phyloP scores from a whole-genome alignment of 53 echinoderm and acorn worm species.

The Stichopus horrens region DNA sequence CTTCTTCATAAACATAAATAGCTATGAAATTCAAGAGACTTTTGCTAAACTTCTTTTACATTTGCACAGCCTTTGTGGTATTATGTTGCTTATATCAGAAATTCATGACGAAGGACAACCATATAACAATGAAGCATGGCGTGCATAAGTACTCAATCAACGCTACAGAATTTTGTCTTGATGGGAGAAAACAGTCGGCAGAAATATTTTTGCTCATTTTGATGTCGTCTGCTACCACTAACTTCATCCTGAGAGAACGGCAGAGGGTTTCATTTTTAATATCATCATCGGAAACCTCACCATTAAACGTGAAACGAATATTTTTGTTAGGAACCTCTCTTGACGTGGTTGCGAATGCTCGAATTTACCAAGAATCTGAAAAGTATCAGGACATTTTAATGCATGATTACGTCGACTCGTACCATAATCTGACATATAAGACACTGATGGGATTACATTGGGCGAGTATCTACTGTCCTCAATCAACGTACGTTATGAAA shows the following conservation, averaged over 20 bases:
- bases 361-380: not conserved
- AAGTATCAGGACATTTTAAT: not conserved
- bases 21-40: no score
- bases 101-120: not conserved
- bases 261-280: not conserved
- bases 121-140: not conserved
- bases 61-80: no score
- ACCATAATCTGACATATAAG: slow-evolving; percentile 5
- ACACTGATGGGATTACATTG: slow-evolving; percentile 27
- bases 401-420: not conserved
- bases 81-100: no score
- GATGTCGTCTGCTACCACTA: not conserved
- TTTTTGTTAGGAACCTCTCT: not conserved
- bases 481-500: slow-evolving; percentile 8
- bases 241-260: not conserved
- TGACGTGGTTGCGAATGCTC: not conserved
- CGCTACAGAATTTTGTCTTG: not conserved
- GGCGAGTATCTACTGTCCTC: slow-evolving; percentile 9
- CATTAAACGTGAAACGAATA: not conserved
- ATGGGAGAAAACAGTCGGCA: not conserved
- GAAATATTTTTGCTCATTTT: slow-evolving; percentile 5
- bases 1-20: no score
- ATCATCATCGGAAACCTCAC: not conserved
- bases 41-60: no score
- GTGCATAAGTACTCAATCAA: not conserved